phyloP scores from a whole-genome alignment of 2,888 invertebrate species.

The Petrolisthes cinctipes region DNA sequence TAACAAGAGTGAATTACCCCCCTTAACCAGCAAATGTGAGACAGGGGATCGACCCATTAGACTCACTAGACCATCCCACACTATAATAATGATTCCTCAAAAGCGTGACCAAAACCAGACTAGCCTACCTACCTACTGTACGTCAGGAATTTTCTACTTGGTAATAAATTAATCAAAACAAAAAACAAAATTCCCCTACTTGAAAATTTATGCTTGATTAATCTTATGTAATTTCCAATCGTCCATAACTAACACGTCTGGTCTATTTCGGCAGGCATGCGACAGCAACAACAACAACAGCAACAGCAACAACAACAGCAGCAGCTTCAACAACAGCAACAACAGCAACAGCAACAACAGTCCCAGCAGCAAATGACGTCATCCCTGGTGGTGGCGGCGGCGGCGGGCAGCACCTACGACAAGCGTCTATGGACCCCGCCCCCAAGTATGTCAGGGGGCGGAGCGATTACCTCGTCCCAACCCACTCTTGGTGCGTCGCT shows the following conservation, averaged over 20 bases:
- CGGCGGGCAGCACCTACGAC: slow-evolving; percentile 48
- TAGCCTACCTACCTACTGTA: no score
- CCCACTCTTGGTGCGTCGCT: slow-evolving; percentile 43
- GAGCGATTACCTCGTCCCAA: slow-evolving; percentile 50
- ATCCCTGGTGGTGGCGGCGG: not conserved
- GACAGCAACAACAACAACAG: slow-evolving; percentile 42
- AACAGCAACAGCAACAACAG: slow-evolving; percentile 46
- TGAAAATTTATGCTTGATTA: no score
- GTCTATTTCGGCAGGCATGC: slow-evolving; percentile 39
- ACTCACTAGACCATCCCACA: no score
- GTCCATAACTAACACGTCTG: not conserved
- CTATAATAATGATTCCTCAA: no score
- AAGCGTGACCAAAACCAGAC: no score
- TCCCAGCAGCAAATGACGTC: slow-evolving; percentile 46
- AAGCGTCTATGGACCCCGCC: slow-evolving; percentile 61
- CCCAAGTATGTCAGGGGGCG: slow-evolving; percentile 53
- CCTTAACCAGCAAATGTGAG: no score
- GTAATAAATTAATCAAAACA: no score
- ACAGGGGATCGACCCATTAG: no score
- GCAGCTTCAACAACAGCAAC: slow-evolving; percentile 41
- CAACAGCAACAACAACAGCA: slow-evolving; percentile 39
- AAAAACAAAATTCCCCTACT: no score
- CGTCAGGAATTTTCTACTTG: no score
- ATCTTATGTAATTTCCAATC: no score
- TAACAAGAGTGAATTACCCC: no score